phyloP scores from a whole-genome alignment of 2,113 vertebrate species.

The Colossoma macropomum region DNA sequence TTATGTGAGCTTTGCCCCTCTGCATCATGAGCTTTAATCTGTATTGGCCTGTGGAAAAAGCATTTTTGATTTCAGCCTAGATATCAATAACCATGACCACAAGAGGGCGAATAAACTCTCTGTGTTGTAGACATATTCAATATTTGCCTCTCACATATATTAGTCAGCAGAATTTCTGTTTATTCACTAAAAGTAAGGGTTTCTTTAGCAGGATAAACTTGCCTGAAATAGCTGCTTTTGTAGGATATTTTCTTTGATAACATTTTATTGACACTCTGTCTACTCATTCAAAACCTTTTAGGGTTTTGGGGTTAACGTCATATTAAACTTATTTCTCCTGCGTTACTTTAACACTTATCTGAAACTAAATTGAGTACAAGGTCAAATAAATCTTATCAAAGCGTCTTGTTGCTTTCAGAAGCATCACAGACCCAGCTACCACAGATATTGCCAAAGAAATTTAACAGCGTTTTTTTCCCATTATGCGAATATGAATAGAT shows the following conservation, averaged over 20 bases:
- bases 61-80: constrained; percentile 2
- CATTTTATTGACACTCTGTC: not conserved
- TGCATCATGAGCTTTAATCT: constrained; percentile 5
- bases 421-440: not conserved
- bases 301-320: too few species aligned
- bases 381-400: not conserved
- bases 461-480: not conserved
- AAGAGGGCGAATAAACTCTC: not conserved
- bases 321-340: too few species aligned
- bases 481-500: not conserved
- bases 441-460: not conserved
- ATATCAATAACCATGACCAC: constrained; percentile 2
- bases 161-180: not conserved
- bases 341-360: not conserved
- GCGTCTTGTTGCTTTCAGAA: not conserved
- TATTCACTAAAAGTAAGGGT: not conserved
- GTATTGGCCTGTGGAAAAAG: not conserved
- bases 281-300: not conserved
- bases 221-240: not conserved
- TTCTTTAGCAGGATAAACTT: not conserved
- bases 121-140: not conserved
- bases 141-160: not conserved
- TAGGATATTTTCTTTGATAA: too few species aligned
- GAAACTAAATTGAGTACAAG: not conserved
- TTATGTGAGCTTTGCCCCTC: constrained; percentile 19